Evolutionary conservation across 2,888 invertebrate genomes (phyloP), one percentile per base, ranked within the genome.

Genomic region (Lithophane ornitopus): DNA sequence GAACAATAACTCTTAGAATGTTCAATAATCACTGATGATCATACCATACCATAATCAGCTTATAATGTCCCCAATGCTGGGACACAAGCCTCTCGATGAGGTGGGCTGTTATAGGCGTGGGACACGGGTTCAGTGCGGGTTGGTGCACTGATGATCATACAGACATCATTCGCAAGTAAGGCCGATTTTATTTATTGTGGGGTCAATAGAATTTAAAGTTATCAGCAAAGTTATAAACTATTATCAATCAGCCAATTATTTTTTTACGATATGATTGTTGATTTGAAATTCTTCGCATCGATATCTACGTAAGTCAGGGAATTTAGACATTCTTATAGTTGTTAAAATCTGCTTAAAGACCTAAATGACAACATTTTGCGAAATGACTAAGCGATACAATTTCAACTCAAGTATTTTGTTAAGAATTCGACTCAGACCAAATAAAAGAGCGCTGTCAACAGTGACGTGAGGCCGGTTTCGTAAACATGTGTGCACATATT

Each of bases 221-320:
- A 68, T 70, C 69, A 39, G 46, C 22, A 39, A 26, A 49, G 14
- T 41, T 11, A 26, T 69, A 69, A 71, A 68, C 19, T 26, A 34
- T 70, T 46, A 68, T 70, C 39, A 49, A 19, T 41, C 9, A 4
- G 22, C 26, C 16, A 39, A 49, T 39, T 19, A 34, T 46, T 8
- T 34, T n/a, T 63, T 34, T 44, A 49, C 2, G 6, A 70, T 26
- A 39, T 68, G 14, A 41, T 41, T 41, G 39, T 49, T 22, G 49
- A 49, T 49, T 49, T 49, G 22, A 49, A 49, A 52, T 52, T 52
- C 52, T 52, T 11, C 12, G n/a, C 54, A n/a, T n/a, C n/a, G 12
- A 54, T 54, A 12, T 3, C 34, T 52, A 22, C 9, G 1, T 11
- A n/a, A 3, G 9, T 54, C 3, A 54, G 54, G 11, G 11, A n/a